Percentiles rank a stretch among this genome's conserved stretches.
Evolutionary conservation across 1,140 invertebrate species (phyloP).

Genomic region (Euglossa dilemma): DNA sequence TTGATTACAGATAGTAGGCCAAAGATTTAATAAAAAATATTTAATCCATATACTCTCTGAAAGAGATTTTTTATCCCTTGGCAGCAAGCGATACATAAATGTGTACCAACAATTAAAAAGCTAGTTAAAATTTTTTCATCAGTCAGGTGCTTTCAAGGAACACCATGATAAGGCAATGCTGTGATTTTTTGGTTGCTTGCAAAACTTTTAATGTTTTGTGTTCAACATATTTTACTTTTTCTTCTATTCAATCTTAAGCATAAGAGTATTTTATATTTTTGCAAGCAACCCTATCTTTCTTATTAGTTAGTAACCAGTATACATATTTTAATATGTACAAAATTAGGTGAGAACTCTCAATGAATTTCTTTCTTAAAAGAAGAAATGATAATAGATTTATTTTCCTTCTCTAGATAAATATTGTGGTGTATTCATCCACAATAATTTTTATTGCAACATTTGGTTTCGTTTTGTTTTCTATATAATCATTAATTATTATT

Average conservation of each 20-base stretch:
- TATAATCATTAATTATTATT: conserved; percentile 15
- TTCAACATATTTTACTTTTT: conserved; percentile 25
- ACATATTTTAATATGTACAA: conserved; percentile 60
- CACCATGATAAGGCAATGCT: conserved; percentile 80
- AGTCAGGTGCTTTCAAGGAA: conserved; percentile 77
- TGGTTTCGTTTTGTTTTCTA: conserved; percentile 9
- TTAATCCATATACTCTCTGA: conserved; percentile 52
- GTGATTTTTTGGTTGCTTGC: conserved; percentile 74
- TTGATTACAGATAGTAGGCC: conserved; percentile 60
- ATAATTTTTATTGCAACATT: conserved; percentile 1
- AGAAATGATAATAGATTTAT: conserved; percentile 43
- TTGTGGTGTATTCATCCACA: conserved; percentile 14
- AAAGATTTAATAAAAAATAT: conserved; percentile 64
- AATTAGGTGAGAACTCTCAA: conserved; percentile 50
- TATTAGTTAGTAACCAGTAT: conserved; percentile 63
- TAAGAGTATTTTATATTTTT: conserved; percentile 55
- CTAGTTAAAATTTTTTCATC: conserved; percentile 77
- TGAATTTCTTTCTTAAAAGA: conserved; percentile 44
- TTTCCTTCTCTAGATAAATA: conserved; percentile 37
- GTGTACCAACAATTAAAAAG: conserved; percentile 77
- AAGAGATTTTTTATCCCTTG: conserved; percentile 53
- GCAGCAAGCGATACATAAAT: conserved; percentile 72
- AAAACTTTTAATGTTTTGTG: conserved; percentile 37
- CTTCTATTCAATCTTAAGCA: conserved; percentile 3
- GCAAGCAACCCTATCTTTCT: conserved; percentile 63